Evolutionary conservation across 2,888 invertebrate genomes (phyloP), one percentile per base, ranked within the genome.

Genomic region (Cryptus viduatorius): DNA sequence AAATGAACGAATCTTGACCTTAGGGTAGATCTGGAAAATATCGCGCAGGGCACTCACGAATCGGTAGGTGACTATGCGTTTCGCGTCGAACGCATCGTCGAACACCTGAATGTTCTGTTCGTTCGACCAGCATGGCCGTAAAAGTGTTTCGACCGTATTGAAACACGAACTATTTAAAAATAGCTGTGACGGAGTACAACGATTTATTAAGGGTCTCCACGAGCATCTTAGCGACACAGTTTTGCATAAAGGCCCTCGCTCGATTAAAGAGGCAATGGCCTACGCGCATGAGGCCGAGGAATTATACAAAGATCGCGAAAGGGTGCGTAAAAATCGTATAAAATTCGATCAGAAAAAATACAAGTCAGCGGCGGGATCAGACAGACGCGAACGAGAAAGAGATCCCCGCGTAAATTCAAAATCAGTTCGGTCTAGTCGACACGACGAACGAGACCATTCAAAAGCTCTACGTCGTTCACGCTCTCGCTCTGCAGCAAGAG

Each of bases 281-380:
- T 65, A 65, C 42, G 65, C 65, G 10, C 12, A 65, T 16, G 50
- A 68, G 48, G 68, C 68, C 0, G 48, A 48, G 5, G 68, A 68
- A n/a, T 29, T 68, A 3, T 10, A 48, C n/a, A 4, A 19, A 48
- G 19, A 16, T 48, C 50, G 46, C 48, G 68, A 12, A 4, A 14
- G 4, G 1, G 44, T 44, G 8, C 14, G 29, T 0, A 50, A 12
- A 48, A 50, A 68, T 12, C 68, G 68, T 7, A 4, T 12, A 8
- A 68, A 29, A 68, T 68, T 68, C 29, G 68, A 68, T 37, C 16
- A 14, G 2, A 24, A 24, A 24, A 24, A 24, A 24, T 24, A 1
- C 2, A 24, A 24, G 24, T 3, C 2, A 24, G 24, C 2, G 3
- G 1, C 24, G 24, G 24, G 24, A 24, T 24, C 24, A 3, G 24